Evolutionary conservation across 2,888 invertebrate species (phyloP).

Genomic region (Argyresthia albistria): DNA sequence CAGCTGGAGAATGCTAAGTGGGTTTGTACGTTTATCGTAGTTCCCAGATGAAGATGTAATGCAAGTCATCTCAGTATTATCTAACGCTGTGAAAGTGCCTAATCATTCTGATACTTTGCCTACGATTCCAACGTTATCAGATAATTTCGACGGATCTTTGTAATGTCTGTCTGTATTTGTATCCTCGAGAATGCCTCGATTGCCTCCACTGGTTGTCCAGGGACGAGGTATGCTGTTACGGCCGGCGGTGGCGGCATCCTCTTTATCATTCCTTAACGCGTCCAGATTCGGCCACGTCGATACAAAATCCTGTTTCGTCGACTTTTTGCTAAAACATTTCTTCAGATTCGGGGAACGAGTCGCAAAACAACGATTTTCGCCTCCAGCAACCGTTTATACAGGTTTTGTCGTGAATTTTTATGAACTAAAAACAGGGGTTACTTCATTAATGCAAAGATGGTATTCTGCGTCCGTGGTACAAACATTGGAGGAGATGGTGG

Average conservation of each 20-base stretch:
- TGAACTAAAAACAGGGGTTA: constrained; percentile 42
- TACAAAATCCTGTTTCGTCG: constrained; percentile 64
- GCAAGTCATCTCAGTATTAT: constrained; percentile 23
- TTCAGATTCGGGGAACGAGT: constrained; percentile 62
- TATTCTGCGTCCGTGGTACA: too few relatives aligned
- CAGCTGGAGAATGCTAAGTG: constrained; percentile 22
- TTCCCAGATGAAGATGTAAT: constrained; percentile 26
- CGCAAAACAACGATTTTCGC: constrained; percentile 56
- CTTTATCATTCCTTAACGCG: constrained; percentile 68
- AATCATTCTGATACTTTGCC: too few relatives aligned
- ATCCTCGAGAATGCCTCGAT: neutral
- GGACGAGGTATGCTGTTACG: constrained; percentile 23
- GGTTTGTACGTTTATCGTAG: constrained; percentile 15
- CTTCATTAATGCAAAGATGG: constrained; percentile 32
- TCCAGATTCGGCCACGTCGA: constrained; percentile 67
- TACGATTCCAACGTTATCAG: too few relatives aligned
- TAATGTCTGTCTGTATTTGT: too few relatives aligned
- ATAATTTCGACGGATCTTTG: too few relatives aligned
- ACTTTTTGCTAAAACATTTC: constrained; percentile 63
- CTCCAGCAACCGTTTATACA: constrained; percentile 62
- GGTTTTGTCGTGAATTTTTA: constrained; percentile 68
- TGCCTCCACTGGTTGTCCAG: constrained; percentile 13
- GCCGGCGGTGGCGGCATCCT: constrained; percentile 44
- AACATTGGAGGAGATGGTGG: too few relatives aligned
- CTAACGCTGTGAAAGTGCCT: too few relatives aligned